Percentiles rank a stretch among this genome's conserved stretches.
Conservation (phyloP, 2,888 invertebrate species). For the Xanthorhoe designata region DNA sequence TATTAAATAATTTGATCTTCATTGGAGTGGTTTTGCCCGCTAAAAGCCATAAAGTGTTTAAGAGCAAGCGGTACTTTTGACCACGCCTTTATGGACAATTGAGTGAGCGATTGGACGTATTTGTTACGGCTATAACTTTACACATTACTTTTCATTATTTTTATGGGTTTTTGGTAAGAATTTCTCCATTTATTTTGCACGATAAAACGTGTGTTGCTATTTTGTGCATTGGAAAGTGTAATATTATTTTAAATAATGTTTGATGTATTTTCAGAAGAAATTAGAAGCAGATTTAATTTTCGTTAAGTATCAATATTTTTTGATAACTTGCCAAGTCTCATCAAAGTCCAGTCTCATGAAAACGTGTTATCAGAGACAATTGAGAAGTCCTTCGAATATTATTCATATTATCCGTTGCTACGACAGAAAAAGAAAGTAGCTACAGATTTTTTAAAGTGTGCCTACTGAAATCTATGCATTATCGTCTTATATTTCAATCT, state of each 20-base stretch:
- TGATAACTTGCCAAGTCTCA: too few species aligned
- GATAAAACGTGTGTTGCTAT: neutral
- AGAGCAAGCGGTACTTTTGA: slow-evolving; percentile 11
- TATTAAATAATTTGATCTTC: slow-evolving; percentile 62
- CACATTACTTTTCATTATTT: neutral
- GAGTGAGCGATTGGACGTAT: neutral
- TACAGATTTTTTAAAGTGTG: too few species aligned
- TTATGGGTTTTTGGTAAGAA: neutral
- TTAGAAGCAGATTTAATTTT: too few species aligned
- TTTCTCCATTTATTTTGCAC: neutral
- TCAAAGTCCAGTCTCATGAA: too few species aligned
- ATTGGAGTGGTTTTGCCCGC: slow-evolving; percentile 21
- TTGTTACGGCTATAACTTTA: neutral
- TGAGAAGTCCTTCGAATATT: too few species aligned
- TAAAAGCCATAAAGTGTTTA: slow-evolving; percentile 4
- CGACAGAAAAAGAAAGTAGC: too few species aligned
- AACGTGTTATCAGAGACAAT: too few species aligned
- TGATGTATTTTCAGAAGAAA: too few species aligned
- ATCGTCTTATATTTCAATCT: slow-evolving; percentile 12
- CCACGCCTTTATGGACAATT: slow-evolving; percentile 7
- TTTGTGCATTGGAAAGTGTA: too few species aligned
- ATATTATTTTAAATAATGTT: too few species aligned
- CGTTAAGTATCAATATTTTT: too few species aligned
- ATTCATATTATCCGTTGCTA: too few species aligned
- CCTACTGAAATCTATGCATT: neutral